These are phyloP conservation scores for Heliconius hortense DNA, from an alignment of 2,888 invertebrate genomes.

Conservation along the genomic window DNA sequence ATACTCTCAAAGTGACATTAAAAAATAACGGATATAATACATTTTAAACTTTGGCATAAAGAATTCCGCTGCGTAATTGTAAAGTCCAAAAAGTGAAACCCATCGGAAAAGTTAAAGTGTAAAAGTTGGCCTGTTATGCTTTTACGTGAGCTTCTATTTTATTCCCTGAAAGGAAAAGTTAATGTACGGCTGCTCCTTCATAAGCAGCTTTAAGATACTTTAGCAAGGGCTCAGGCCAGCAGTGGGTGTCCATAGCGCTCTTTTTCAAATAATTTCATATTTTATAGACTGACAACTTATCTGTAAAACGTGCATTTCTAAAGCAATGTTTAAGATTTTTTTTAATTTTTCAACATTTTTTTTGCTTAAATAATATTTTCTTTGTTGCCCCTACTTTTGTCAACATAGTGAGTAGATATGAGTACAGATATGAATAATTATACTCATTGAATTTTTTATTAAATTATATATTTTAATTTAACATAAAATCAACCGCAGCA, in stretches of 20 bases:
- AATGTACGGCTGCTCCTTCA: slow-evolving; percentile 45
- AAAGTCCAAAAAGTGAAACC: slow-evolving; percentile 40
- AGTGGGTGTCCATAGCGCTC: slow-evolving; percentile 5
- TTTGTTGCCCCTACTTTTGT: no score
- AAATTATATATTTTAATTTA: no score
- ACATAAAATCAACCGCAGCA: no score
- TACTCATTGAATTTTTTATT: no score
- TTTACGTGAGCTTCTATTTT: slow-evolving; percentile 42
- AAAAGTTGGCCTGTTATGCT: slow-evolving; percentile 43
- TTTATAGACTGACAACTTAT: not conserved
- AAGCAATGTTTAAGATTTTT: not conserved
- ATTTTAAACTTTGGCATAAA: slow-evolving; percentile 16
- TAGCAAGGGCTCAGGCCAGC: slow-evolving; percentile 38
- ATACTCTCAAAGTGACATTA: not conserved
- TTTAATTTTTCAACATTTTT: no score
- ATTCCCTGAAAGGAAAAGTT: slow-evolving; percentile 46
- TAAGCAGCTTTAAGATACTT: slow-evolving; percentile 54
- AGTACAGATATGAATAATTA: no score
- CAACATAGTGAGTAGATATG: no score
- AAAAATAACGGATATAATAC: not conserved
- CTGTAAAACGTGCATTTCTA: not conserved
- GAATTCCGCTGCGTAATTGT: slow-evolving; percentile 32
- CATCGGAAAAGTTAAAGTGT: slow-evolving; percentile 43
- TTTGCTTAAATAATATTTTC: no score
- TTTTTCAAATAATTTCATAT: slow-evolving; percentile 5